A percentile compares a stretch with the other conserved stretches of the same genome.
Evolutionary conservation across 2,888 invertebrate genomes (phyloP).

Genomic region (Nomada flava): DNA sequence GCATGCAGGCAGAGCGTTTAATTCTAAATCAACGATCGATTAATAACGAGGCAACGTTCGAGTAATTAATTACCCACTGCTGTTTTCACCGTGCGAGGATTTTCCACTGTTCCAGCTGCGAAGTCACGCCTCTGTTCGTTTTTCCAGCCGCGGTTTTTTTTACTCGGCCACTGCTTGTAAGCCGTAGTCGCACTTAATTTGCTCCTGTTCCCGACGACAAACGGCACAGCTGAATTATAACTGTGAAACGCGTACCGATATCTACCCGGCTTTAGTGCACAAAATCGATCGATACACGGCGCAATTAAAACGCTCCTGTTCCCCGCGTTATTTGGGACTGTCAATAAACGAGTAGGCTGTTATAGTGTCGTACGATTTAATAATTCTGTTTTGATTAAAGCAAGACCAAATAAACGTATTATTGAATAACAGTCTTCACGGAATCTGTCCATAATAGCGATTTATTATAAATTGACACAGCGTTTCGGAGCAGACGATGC

Average conservation of each 20-base stretch:
- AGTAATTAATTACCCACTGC: constrained; percentile 28
- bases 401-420: constrained; percentile 1
- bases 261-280: background rate
- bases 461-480: background rate
- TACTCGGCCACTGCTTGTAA: background rate
- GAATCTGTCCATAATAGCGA: background rate
- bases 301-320: constrained; percentile 32
- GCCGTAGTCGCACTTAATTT: constrained; percentile 35
- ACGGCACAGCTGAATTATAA: constrained; percentile 30
- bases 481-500: background rate
- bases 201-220: constrained; percentile 12
- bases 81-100: constrained; percentile 6
- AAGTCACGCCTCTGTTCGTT: constrained; percentile 3
- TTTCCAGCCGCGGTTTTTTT: constrained; percentile 21
- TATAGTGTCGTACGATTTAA: constrained; percentile 19
- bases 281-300: constrained; percentile 6
- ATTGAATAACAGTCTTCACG: constrained; percentile 13
- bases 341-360: background rate
- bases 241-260: constrained; percentile 7
- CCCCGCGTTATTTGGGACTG: background rate
- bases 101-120: constrained; percentile 2
- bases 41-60: constrained; percentile 1
- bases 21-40: constrained; percentile 5
- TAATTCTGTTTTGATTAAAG: constrained; percentile 12
- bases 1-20: background rate